phyloP scores from a whole-genome alignment of 1,140 invertebrate species.

The Drosophila prosaltans region DNA sequence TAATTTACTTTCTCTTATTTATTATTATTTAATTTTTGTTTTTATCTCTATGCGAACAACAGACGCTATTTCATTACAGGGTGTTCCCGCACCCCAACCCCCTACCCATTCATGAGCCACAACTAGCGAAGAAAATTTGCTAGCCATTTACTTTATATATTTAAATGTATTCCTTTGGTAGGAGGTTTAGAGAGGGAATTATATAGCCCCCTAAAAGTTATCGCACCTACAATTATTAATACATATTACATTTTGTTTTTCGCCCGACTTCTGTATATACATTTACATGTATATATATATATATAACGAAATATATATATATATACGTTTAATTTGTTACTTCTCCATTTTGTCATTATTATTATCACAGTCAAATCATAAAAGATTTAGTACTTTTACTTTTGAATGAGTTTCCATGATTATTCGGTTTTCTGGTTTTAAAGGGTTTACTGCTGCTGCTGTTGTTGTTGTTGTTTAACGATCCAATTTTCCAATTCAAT shows the following conservation, averaged over 20 bases:
- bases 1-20: conserved; percentile 30
- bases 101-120: conserved; percentile 16
- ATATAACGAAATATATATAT: conserved; percentile 63
- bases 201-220: conserved; percentile 29
- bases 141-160: background rate
- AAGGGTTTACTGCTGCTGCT: background rate
- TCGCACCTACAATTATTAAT: conserved; percentile 70
- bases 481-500: conserved; percentile 1
- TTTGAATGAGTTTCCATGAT: conserved; percentile 82
- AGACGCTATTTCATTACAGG: conserved; percentile 48
- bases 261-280: conserved; percentile 30
- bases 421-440: conserved; percentile 26
- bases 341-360: conserved; percentile 71
- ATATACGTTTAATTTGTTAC: conserved; percentile 74
- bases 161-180: conserved; percentile 27
- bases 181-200: conserved; percentile 12
- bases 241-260: conserved; percentile 58
- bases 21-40: conserved; percentile 11
- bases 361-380: conserved; percentile 83
- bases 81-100: conserved; percentile 33
- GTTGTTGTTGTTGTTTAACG: background rate
- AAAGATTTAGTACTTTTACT: conserved; percentile 82
- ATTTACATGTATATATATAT: conserved; percentile 58
- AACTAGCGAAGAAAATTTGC: too few species aligned
- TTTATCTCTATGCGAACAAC: conserved; percentile 52